A percentile compares a stretch with the other conserved stretches of the same genome.
phyloP scores from a whole-genome alignment of 2,888 invertebrate genomes.

The Liopterus haemorrhoidalis region DNA sequence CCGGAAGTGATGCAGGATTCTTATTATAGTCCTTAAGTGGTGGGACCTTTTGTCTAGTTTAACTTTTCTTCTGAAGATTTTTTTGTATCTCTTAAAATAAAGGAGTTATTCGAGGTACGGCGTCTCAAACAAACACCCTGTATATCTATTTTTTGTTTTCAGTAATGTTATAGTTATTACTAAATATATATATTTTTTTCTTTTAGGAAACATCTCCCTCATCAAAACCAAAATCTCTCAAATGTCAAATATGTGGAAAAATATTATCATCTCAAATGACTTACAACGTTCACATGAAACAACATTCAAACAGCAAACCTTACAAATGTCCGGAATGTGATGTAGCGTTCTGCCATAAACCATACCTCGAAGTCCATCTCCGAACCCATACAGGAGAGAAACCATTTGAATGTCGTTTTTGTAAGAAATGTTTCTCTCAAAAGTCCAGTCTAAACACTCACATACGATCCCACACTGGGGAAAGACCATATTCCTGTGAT shows the following conservation, averaged over 20 bases:
- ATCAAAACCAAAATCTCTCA: conserved; percentile 64
- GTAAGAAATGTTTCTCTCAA: conserved; percentile 73
- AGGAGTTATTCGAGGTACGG: too few species aligned
- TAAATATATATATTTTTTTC: too few species aligned
- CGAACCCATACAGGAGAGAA: conserved; percentile 72
- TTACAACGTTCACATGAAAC: conserved; percentile 77
- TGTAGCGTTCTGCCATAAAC: conserved; percentile 73
- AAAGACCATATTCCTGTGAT: conserved; percentile 72
- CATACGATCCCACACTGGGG: conserved; percentile 74
- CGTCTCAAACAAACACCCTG: too few species aligned
- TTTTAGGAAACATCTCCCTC: too few species aligned
- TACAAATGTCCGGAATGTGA: conserved; percentile 73
- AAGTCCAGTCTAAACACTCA: conserved; percentile 77
- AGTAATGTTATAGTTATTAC: too few species aligned
- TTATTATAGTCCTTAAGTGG: too few species aligned
- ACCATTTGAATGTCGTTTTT: conserved; percentile 68
- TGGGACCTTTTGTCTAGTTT: too few species aligned
- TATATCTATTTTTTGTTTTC: too few species aligned
- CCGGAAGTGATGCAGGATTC: too few species aligned
- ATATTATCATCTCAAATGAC: conserved; percentile 70
- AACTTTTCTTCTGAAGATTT: too few species aligned
- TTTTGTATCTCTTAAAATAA: too few species aligned
- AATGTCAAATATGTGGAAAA: conserved; percentile 73
- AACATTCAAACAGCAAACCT: conserved; percentile 74
- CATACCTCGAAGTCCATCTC: conserved; percentile 75